Base-by-base conservation (phyloP, 2,113 vertebrate genomes). In the Leucoraja erinaceus region DNA sequence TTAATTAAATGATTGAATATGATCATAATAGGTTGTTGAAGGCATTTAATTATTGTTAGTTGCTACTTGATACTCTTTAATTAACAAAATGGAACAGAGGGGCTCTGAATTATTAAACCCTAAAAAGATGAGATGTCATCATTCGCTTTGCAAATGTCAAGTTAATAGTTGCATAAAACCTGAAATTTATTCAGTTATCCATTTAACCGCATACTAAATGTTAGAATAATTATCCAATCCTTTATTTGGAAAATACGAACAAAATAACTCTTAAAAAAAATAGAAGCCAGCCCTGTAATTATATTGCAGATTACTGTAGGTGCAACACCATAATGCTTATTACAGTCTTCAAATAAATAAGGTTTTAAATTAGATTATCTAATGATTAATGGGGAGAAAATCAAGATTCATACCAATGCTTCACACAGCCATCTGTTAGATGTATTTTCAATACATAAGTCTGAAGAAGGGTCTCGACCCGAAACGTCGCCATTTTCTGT, bases 131-230 rank as follows among this genome's bases (percentile, higher is more conserved):
- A 25, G 25, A 63, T 88, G 83, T 63, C 59, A 63, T 5, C 47
- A 6, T 88, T 88, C 63, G 61, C 28, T 88, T 59, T 61, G 56
- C 28, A 59, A 86, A 63, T 88, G 59, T 88, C 59, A 88, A 88
- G 59, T 63, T 88, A 63, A 14, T 63, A 18, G 83, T 88, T 88
- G 31, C 59, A 88, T 88, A 88, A 88, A 88, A 63, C 28, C 83
- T 88, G 83, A n/a, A n/a, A 88, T 66, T 63, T 63, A 88, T 63
- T 88, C 61, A 88, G 59, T 88, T 5, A 63, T 66, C 25, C 59
- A 63, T 88, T 63, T 88, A 59, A 61, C 59, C 83, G 31, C 28
- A 7, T 16, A 63, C 28, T 63, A 61, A 88, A 63, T 88, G 28
- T 63, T 88, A 88, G 83, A 88, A 66, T 88, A 31, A 88, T 88